Percentiles rank a stretch among this genome's conserved stretches.
Evolutionary conservation across 2,797 vertebrate species (phyloP).

Genomic region (Phyllotis vaccarum): DNA sequence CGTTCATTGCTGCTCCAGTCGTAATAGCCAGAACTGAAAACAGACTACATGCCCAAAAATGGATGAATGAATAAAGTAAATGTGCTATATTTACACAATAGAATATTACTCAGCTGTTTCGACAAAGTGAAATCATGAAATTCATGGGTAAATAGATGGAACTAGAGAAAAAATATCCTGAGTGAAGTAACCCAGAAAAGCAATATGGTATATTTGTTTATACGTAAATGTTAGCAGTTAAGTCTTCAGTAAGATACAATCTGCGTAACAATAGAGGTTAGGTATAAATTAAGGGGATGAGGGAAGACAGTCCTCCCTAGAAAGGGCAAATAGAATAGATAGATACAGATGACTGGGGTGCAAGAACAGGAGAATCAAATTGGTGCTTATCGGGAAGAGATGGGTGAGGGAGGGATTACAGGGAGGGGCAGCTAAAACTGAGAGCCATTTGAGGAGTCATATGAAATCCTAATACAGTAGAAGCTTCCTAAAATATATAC

Average conservation of each 20-base stretch:
- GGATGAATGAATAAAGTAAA: no score
- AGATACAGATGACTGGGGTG: background rate
- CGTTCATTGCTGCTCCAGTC: background rate
- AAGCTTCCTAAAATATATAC: background rate
- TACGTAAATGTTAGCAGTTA: background rate
- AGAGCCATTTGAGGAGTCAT: background rate
- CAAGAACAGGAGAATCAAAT: background rate
- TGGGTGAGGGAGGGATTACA: background rate
- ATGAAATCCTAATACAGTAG: background rate
- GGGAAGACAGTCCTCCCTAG: background rate
- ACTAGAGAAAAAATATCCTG: background rate
- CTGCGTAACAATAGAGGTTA: background rate
- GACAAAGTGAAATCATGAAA: background rate
- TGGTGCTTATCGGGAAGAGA: background rate
- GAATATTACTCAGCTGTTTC: background rate
- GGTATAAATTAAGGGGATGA: background rate
- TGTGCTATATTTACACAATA: background rate
- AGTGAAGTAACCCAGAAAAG: background rate
- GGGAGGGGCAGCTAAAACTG: background rate
- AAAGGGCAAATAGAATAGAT: background rate
- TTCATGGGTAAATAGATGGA: background rate
- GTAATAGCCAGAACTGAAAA: background rate
- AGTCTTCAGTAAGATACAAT: background rate
- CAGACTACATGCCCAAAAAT: background rate
- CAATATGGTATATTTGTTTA: background rate